phyloP scores from a whole-genome alignment of 1,140 invertebrate genomes.

The Bombus difficillimus region DNA sequence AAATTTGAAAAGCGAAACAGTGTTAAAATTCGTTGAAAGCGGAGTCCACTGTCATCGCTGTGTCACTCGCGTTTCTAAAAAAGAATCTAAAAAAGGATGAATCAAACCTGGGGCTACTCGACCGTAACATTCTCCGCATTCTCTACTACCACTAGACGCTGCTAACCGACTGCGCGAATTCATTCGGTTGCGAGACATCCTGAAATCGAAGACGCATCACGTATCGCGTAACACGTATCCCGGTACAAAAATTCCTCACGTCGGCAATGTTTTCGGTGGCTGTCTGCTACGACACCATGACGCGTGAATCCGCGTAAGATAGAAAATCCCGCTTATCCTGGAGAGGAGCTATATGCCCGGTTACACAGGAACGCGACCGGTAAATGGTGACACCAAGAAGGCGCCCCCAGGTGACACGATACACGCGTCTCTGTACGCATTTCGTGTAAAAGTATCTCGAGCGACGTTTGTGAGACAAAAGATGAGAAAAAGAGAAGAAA shows the following conservation, averaged over 20 bases:
- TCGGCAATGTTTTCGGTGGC: neutral
- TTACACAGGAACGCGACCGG: neutral
- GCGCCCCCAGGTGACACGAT: neutral
- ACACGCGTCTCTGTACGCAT: neutral
- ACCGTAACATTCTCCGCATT: neutral
- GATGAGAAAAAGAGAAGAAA: neutral
- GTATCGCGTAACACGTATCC: too few relatives aligned
- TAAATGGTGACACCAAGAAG: slow-evolving; percentile 6
- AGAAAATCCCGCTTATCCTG: neutral
- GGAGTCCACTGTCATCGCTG: neutral
- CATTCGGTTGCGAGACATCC: neutral
- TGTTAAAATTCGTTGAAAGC: neutral
- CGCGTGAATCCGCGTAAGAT: slow-evolving; percentile 10
- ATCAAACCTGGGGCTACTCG: neutral
- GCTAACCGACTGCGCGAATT: slow-evolving; percentile 2
- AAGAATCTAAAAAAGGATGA: neutral
- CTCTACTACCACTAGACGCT: neutral
- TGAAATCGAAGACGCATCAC: neutral
- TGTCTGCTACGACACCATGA: neutral
- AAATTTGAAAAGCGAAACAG: neutral
- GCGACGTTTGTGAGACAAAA: neutral
- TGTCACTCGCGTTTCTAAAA: too few relatives aligned
- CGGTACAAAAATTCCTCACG: slow-evolving; percentile 4
- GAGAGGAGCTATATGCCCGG: neutral
- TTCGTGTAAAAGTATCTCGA: neutral